Percentiles rank a stretch among this genome's conserved stretches.
These are phyloP conservation scores for Leptosomus discolor DNA, from an alignment of 2,113 vertebrate genomes.

Conservation along the genomic window DNA sequence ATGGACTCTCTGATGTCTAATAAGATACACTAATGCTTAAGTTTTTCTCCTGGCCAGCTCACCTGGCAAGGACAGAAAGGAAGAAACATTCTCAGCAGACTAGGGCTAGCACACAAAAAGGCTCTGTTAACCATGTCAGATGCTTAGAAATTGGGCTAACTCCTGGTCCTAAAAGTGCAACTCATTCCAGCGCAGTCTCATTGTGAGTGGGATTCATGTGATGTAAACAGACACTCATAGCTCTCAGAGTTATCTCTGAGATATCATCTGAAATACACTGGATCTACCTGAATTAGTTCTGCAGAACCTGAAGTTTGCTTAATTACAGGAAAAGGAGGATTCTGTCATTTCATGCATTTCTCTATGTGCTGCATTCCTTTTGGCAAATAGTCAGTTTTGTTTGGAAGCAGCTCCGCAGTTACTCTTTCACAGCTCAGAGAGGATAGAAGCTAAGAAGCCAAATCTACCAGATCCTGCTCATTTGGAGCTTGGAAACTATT, in stretches of 20 bases:
- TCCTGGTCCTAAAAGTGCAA: neutral
- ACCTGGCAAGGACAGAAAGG: neutral
- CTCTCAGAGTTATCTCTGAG: neutral
- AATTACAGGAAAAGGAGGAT: neutral
- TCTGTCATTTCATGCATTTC: neutral
- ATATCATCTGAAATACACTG: too few species aligned
- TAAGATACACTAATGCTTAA: neutral
- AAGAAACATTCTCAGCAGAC: neutral
- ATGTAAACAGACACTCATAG: neutral
- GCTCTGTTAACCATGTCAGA: neutral
- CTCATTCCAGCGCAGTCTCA: neutral
- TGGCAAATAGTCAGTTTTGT: neutral
- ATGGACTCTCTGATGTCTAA: neutral
- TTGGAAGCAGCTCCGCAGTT: neutral
- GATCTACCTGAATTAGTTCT: neutral
- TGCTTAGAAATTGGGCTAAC: neutral
- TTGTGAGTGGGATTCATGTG: neutral
- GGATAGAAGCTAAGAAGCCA: neutral
- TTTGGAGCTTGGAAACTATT: neutral
- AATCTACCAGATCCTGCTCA: neutral
- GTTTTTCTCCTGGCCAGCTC: neutral
- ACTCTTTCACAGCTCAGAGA: neutral
- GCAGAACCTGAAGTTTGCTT: neutral
- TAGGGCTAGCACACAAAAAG: neutral
- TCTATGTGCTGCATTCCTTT: neutral